Evolutionary conservation across 2,113 vertebrate genomes (phyloP).

Genomic region (human (Homo sapiens)): DNA sequence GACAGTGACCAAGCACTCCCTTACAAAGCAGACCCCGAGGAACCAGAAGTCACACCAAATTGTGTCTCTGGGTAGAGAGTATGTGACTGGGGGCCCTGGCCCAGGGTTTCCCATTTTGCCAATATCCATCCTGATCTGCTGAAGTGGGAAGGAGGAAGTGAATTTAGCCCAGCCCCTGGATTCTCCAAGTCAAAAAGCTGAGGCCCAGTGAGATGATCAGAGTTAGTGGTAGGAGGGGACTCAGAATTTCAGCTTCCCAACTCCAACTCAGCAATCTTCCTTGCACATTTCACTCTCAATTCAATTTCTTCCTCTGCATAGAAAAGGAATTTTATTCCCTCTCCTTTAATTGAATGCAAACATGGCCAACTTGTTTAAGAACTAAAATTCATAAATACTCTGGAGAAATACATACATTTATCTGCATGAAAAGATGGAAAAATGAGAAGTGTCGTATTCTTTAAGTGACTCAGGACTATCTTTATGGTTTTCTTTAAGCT

Average conservation of each 20-base stretch:
- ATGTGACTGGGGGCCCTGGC: neutral
- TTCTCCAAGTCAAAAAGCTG: neutral
- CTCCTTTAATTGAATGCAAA: neutral
- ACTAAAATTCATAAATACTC: conserved; percentile 11
- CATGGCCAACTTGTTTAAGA: neutral
- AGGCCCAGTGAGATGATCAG: neutral
- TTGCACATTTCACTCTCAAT: neutral
- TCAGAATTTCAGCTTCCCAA: neutral
- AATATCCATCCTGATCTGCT: neutral
- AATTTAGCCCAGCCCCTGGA: neutral
- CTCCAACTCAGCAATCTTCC: neutral
- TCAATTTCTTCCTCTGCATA: neutral
- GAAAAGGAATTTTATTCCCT: neutral
- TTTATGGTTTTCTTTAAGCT: conserved; percentile 17
- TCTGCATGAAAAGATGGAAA: conserved; percentile 9
- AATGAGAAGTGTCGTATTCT: neutral
- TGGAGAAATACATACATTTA: conserved; percentile 11
- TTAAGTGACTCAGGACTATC: neutral
- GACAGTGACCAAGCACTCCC: neutral
- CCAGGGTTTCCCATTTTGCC: neutral
- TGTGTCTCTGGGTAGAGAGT: neutral
- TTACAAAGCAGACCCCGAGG: neutral
- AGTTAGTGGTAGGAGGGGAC: neutral
- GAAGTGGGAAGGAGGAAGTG: neutral
- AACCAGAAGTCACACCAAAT: neutral